These are phyloP conservation scores for Drosophila fuyamai DNA, from an alignment of 1,140 invertebrate genomes.

Conservation along the genomic window DNA sequence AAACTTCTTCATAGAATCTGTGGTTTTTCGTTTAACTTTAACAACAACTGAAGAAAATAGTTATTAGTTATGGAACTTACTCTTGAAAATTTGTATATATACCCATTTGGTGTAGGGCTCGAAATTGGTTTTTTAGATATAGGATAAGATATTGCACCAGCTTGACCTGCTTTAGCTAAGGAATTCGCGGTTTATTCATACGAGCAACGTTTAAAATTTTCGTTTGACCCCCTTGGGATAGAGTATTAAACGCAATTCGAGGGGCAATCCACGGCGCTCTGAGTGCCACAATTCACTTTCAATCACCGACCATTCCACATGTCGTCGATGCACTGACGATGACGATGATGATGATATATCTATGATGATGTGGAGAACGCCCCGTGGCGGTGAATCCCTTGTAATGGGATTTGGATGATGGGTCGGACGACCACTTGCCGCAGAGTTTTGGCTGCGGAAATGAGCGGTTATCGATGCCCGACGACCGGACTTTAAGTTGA, in stretches of 20 bases:
- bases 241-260: conserved; percentile 6
- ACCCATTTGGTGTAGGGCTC: too few relatives aligned
- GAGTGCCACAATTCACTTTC: conserved; percentile 73
- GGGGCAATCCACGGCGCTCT: conserved; percentile 20
- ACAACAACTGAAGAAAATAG: too few relatives aligned
- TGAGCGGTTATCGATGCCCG: conserved; percentile 61
- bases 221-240: background rate
- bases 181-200: too few relatives aligned
- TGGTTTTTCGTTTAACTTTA: too few relatives aligned
- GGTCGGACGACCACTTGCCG: conserved; percentile 51
- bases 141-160: too few relatives aligned
- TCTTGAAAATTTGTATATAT: too few relatives aligned
- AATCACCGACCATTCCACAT: conserved; percentile 46
- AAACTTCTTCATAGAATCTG: too few relatives aligned
- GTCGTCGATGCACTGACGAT: conserved; percentile 32
- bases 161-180: too few relatives aligned
- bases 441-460: conserved; percentile 52
- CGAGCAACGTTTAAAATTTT: too few relatives aligned
- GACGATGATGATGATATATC: conserved; percentile 11
- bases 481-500: background rate
- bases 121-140: background rate
- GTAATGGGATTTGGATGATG: conserved; percentile 56
- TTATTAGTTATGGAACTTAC: too few relatives aligned
- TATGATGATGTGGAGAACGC: conserved; percentile 30
- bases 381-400: conserved; percentile 48